Evolutionary conservation across 2,113 vertebrate species (phyloP), one percentile per base, ranked within the genome.

Genomic region (Diadophis punctatus): DNA sequence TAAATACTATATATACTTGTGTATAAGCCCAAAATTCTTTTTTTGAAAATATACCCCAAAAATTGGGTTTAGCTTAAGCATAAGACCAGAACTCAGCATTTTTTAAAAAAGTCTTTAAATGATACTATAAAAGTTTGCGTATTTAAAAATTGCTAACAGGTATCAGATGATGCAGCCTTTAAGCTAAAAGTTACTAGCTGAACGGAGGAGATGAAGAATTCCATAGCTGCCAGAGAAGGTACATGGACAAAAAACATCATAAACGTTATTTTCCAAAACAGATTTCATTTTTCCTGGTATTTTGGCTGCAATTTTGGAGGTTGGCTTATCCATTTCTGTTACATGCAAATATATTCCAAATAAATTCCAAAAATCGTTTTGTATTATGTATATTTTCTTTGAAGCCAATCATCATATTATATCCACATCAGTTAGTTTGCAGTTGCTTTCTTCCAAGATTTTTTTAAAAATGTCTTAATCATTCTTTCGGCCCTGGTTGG

Each of bases 331-430:
- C 30, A 68, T 68, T 68, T 68, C 63, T 68, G 6, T 43, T 22
- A 20, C 34, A 39, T 80, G 74, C 8, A 43, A 80, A 22, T 43
- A 80, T 80, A 80, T 20, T 39, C 18, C 22, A 39, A 80, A 39
- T 43, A 43, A 80, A 80, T 80, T 80, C 74, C 74, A 80, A 90
- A 93, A 68, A 53, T 16, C 9, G 27, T 86, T 91, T 92, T 92
- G 48, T 18, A 89, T 91, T 93, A 60, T 23, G 25, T 46, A 80
- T 43, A 43, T 20, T 74, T 34, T 39, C 68, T 74, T 74, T 22
- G 18, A 80, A 80, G 74, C 74, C 34, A 22, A 8, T 80, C 34
- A 39, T 80, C 20, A 80, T 8, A 22, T 80, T 39, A 9, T 80
- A 80, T 80, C 74, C 18, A 22, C 3, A 80, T 80, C 34, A 3